Evolutionary conservation across 1,140 invertebrate genomes (phyloP).

Genomic region (Hylyphantes graminicola): DNA sequence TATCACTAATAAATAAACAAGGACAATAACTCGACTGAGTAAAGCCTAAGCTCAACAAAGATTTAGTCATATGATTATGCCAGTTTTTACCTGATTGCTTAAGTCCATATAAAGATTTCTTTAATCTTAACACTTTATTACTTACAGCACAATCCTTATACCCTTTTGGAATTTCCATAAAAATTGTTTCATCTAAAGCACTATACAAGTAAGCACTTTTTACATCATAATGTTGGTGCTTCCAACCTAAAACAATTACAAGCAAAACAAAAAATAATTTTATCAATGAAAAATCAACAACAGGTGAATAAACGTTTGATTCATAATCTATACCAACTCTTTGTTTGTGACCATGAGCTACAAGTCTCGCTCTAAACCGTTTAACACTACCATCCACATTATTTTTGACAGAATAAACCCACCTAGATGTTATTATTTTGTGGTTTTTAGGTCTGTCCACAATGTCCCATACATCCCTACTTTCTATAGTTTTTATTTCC

Average conservation of each 20-base stretch:
- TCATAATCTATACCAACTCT: too few species aligned
- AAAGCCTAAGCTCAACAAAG: neutral
- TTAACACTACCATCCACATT: neutral
- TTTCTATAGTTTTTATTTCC: slow-evolving; percentile 1
- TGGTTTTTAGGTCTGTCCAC: neutral
- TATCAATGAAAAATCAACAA: neutral
- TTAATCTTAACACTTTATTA: neutral
- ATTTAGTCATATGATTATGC: neutral
- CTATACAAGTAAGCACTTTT: slow-evolving; percentile 1
- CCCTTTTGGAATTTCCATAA: neutral
- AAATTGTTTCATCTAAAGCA: neutral
- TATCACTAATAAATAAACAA: neutral
- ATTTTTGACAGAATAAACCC: neutral
- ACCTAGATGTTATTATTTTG: neutral
- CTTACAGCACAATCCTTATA: neutral
- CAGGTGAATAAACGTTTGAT: too few species aligned
- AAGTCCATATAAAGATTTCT: neutral
- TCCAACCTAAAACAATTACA: neutral
- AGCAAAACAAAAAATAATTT: slow-evolving; percentile 11
- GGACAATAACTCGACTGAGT: neutral
- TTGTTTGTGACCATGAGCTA: neutral
- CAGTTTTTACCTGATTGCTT: neutral
- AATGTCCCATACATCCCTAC: neutral
- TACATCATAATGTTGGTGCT: neutral
- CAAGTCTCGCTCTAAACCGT: neutral